These are phyloP conservation scores for Ciconia stormi DNA, from an alignment of 2,113 vertebrate genomes.

Conservation along the genomic window DNA sequence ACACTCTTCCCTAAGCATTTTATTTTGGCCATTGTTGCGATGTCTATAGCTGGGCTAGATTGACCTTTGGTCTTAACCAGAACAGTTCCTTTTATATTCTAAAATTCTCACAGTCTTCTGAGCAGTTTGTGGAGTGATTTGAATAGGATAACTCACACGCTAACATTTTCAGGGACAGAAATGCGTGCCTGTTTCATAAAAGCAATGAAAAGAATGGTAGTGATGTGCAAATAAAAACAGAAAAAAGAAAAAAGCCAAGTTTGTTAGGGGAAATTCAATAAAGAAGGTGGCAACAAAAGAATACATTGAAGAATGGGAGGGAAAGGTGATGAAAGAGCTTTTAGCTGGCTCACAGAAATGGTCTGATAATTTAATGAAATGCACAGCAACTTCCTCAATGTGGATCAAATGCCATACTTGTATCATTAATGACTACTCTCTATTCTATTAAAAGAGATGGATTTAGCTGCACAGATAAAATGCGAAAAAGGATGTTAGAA, in stretches of 20 bases:
- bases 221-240: neutral
- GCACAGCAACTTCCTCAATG: neutral
- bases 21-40: neutral
- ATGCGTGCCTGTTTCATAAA: neutral
- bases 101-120: neutral
- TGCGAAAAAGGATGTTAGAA: neutral
- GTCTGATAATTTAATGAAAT: neutral
- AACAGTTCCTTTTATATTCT: neutral
- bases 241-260: neutral
- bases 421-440: conserved; percentile 48
- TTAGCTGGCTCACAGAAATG: neutral
- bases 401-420: neutral
- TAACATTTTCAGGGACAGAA: neutral
- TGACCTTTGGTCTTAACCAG: neutral
- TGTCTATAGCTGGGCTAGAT: neutral
- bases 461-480: conserved; percentile 11
- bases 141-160: neutral
- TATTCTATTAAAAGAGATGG: conserved; percentile 29
- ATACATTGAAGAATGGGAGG: neutral
- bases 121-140: neutral
- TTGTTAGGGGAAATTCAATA: neutral
- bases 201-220: neutral
- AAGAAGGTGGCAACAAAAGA: neutral
- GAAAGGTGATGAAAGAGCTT: neutral
- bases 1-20: neutral